Evolutionary conservation across 35 echinoderm and acorn worm genomes (phyloP), one percentile per base, ranked within the genome.

Genomic region (Diadema setosum): DNA sequence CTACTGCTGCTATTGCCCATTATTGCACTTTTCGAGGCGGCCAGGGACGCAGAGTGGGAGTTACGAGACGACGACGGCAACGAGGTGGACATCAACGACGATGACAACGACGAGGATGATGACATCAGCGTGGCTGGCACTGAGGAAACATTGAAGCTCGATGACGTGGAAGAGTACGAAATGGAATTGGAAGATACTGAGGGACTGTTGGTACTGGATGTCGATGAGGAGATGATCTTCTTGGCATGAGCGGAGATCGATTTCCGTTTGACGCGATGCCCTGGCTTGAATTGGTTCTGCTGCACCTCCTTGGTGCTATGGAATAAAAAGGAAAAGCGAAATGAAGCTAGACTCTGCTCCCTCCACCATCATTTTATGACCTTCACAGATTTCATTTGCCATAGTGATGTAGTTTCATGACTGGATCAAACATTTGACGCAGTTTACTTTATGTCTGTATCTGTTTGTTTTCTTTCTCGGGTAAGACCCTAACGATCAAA

Each of bases 241-340:
- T 59, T 88, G 65, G 84, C 88, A 73, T 81, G 78, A 18, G 41
- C 31, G 21, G 88, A 85, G 25, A 40, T 81, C 84, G 15, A 36
- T 69, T 82, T 91, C 90, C 29, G 84, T 46, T 92, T 91, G 21
- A 96, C 85, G 65, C 91, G 87, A 26, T 59, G 75, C 4, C 89
- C 90, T 35, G 89, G 84, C 52, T 92, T 92, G 34, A 96, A 36
- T 26, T 91, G 84, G 12, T 81, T 86, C 65, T 92, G 89, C 34
- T 67, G 83, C 23, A 96, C 94, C 46, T 96, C 94, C 70, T 96
- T 91, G 56, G 94, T 96, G 86, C 94, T 96, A 67, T 18, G 59
- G 82, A 73, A 80, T 33, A 2, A 25, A 8, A 29, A 31, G 20
- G 16, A 27, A 67, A 67, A 33, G 27, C 12, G 20, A 67, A n/a